Conservation (phyloP, 2,113 vertebrate genomes). For the Anolis carolinensis region DNA sequence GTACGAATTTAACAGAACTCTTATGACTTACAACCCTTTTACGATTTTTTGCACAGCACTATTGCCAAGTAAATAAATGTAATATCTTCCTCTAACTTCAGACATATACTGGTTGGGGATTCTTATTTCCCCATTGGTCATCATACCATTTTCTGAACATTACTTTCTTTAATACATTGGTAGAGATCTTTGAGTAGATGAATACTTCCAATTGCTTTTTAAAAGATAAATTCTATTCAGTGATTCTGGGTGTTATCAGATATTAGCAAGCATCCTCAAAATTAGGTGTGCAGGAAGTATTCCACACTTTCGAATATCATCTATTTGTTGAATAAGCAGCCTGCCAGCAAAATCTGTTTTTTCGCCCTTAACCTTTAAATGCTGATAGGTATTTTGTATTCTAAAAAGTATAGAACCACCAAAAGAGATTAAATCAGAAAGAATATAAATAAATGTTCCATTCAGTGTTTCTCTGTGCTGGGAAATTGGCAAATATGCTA, state of each 20-base stretch:
- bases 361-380: conserved; percentile 22
- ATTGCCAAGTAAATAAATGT: not conserved
- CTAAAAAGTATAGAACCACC: conserved; percentile 8
- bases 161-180: not conserved
- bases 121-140: too few relatives aligned
- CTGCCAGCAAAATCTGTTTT: not conserved
- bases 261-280: not conserved
- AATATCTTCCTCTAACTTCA: not conserved
- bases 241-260: not conserved
- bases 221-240: not conserved
- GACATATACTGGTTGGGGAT: not conserved
- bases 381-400: conserved; percentile 21
- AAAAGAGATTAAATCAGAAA: conserved; percentile 30
- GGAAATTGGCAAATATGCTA: conserved; percentile 25
- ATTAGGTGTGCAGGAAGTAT: not conserved
- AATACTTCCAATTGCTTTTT: not conserved
- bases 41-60: too few relatives aligned
- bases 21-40: too few relatives aligned
- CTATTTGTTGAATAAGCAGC: not conserved
- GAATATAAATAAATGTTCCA: conserved; percentile 22
- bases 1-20: too few relatives aligned
- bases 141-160: not conserved
- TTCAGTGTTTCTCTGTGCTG: conserved; percentile 21
- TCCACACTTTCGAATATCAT: not conserved
- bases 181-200: not conserved